Evolutionary conservation across 2,797 vertebrate species (phyloP), one percentile per base, ranked within the genome.

Genomic region (Pteronotus mesoamericanus): DNA sequence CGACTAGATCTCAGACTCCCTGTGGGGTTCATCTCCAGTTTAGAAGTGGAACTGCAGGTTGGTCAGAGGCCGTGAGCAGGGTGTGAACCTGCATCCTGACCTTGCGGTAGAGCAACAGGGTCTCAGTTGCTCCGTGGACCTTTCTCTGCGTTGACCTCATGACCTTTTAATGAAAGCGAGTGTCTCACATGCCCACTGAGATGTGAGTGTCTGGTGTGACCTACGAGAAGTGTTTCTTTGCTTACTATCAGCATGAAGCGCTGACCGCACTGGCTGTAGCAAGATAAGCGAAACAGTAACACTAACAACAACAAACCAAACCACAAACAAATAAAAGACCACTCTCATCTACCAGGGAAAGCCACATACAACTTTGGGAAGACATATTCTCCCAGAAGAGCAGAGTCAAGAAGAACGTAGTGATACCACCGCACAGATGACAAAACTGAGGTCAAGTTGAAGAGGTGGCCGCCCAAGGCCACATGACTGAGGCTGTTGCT

Each of bases 301-400:
- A 48, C 51, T 12, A 66, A 57, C 15, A 59, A n/a, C 11, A 75
- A 44, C 48, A 75, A 91, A 94, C 77, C 46, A 51, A 79, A 94
- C 74, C 59, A 74, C 61, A 53, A 74, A 57, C 46, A 66, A 53
- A 9, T 21, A 10, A 68, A 57, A 64, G 14, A 10, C 37, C 18
- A 37, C 8, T 32, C 34, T n/a, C 10, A 11, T 64, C 89, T 42
- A 64, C 39, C 34, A 59, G 39, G 7, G 39, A 66, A 79, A 15
- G 16, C n/a, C 59, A 78, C 78, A 19, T n/a, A 32, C 1, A n/a
- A 9, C 37, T 21, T 42, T 74, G 48, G 18, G 72, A 78, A 85
- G 77, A 66, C 18, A 72, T 75, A 34, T 44, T 44, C 9, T 64
- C 24, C 3, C 39, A 34, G 24, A 80, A 53, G 14, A 59, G n/a